phyloP scores from a whole-genome alignment of 2,888 invertebrate species.

The Sinhomidia bicolor region DNA sequence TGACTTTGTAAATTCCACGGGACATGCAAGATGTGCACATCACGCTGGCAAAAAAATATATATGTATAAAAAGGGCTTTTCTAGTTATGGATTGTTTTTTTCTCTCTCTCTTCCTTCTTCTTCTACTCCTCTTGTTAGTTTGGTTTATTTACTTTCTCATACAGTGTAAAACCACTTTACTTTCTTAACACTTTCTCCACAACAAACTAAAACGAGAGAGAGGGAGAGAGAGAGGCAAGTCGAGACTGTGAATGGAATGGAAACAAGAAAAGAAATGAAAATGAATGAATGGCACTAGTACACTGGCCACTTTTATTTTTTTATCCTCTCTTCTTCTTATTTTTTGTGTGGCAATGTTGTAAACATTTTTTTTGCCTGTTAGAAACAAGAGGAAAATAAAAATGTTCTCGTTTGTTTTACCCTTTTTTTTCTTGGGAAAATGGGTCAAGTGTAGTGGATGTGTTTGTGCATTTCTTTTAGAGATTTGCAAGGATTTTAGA shows the following conservation, averaged over 20 bases:
- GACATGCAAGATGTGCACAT: conserved; percentile 30
- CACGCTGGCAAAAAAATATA: neutral
- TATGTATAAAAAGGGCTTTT: neutral
- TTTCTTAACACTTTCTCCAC: neutral
- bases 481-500: neutral
- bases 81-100: neutral
- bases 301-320: no score
- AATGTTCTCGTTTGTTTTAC: neutral
- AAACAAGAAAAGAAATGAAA: neutral
- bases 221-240: neutral
- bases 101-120: neutral
- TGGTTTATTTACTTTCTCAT: neutral
- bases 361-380: no score
- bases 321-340: neutral
- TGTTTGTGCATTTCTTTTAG: neutral
- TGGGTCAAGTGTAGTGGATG: conserved; percentile 7
- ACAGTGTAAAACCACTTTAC: neutral
- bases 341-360: no score
- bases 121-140: neutral
- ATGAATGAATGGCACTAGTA: conserved; percentile 49
- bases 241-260: conserved; percentile 33
- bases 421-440: neutral
- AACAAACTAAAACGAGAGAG: neutral
- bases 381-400: no score
- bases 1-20: conserved; percentile 52